phyloP scores from a whole-genome alignment of 2,888 invertebrate genomes.

The Papilio protenor region DNA sequence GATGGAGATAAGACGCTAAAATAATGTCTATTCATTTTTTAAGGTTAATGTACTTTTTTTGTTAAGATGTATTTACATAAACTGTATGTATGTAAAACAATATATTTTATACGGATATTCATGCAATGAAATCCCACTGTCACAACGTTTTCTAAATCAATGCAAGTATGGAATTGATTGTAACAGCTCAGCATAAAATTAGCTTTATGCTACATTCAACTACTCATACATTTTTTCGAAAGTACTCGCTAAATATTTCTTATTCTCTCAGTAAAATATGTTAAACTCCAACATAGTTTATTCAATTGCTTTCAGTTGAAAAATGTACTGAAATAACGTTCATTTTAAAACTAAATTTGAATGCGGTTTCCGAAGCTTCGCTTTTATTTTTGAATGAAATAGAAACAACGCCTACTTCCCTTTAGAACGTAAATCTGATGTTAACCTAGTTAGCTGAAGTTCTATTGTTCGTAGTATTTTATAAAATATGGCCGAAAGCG shows the following conservation, averaged over 20 bases:
- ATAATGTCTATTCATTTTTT: no score
- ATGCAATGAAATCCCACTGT: no score
- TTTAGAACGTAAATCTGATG: constrained; percentile 35
- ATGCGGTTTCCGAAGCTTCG: constrained; percentile 35
- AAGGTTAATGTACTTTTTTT: no score
- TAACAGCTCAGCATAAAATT: no score
- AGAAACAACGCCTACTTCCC: constrained; percentile 38
- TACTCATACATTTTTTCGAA: constrained; percentile 8
- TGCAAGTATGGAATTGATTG: no score
- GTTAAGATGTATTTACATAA: no score
- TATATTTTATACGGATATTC: no score
- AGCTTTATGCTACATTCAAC: constrained; percentile 6
- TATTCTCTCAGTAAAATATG: constrained; percentile 34
- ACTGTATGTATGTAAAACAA: no score
- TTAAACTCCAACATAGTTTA: constrained; percentile 36
- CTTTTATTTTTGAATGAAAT: constrained; percentile 35
- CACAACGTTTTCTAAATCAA: no score
- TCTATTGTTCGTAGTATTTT: constrained; percentile 25
- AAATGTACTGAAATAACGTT: constrained; percentile 39
- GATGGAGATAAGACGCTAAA: no score
- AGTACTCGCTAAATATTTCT: constrained; percentile 31
- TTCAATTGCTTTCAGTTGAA: constrained; percentile 39
- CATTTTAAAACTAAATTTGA: constrained; percentile 38
- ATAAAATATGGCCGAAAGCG: constrained; percentile 11
- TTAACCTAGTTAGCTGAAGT: constrained; percentile 40